These are phyloP conservation scores for Ochropleura plecta DNA, from an alignment of 2,888 invertebrate genomes.

Conservation along the genomic window DNA sequence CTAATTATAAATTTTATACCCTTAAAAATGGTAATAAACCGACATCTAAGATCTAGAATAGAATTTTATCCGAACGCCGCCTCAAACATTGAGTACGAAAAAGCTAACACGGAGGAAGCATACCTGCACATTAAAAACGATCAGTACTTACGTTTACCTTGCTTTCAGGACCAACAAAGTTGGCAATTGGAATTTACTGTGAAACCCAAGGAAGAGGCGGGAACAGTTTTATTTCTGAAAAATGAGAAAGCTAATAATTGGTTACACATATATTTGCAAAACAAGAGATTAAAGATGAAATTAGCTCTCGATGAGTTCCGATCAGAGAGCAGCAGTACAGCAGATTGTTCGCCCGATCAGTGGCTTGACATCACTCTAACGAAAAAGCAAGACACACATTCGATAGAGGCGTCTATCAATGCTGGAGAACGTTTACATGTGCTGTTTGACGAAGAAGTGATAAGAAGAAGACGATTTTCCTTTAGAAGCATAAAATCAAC, in stretches of 20 bases:
- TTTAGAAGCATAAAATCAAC: background rate
- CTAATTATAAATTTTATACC: slow-evolving; percentile 86
- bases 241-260: slow-evolving; percentile 74
- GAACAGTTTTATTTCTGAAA: slow-evolving; percentile 80
- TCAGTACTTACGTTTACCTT: slow-evolving; percentile 83
- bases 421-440: slow-evolving; percentile 82
- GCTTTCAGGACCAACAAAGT: slow-evolving; percentile 78
- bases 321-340: slow-evolving; percentile 80
- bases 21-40: slow-evolving; percentile 74
- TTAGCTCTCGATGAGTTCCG: slow-evolving; percentile 73
- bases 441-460: slow-evolving; percentile 67
- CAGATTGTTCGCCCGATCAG: slow-evolving; percentile 78
- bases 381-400: slow-evolving; percentile 78
- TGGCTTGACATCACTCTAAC: slow-evolving; percentile 83
- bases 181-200: slow-evolving; percentile 84
- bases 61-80: slow-evolving; percentile 76
- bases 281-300: slow-evolving; percentile 82
- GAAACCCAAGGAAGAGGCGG: slow-evolving; percentile 79
- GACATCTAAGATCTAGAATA: slow-evolving; percentile 61
- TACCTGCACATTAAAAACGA: slow-evolving; percentile 78
- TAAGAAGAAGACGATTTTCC: slow-evolving; percentile 53
- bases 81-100: slow-evolving; percentile 84
- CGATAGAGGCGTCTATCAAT: slow-evolving; percentile 85
- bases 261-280: slow-evolving; percentile 81
- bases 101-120: slow-evolving; percentile 81